phyloP scores from a whole-genome alignment of 2,797 vertebrate species.

The Enoplosus armatus region DNA sequence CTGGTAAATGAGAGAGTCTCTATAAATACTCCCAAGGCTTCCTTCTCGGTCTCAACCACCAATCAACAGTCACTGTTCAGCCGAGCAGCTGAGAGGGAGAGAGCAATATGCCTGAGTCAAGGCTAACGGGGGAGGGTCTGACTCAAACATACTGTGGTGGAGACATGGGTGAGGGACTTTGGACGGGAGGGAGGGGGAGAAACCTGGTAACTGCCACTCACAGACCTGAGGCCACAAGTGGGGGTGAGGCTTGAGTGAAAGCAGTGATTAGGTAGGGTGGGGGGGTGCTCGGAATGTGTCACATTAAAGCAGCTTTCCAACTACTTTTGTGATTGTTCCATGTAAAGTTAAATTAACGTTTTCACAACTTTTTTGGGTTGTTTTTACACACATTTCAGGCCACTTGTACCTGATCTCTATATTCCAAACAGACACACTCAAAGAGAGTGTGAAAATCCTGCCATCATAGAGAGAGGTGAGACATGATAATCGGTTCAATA shows the following conservation, averaged over 20 bases:
- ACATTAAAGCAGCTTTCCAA: conserved; percentile 53
- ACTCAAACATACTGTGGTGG: conserved; percentile 52
- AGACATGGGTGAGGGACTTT: conserved; percentile 62
- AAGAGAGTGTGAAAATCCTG: too few species aligned
- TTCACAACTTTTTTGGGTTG: background rate
- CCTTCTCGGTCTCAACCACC: conserved; percentile 80
- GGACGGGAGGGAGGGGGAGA: conserved; percentile 30
- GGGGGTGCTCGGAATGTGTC: conserved; percentile 39
- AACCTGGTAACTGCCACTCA: conserved; percentile 70
- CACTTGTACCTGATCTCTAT: background rate
- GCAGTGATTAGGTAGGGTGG: conserved; percentile 57
- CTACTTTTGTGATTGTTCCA: conserved; percentile 30
- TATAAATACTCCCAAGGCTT: conserved; percentile 87
- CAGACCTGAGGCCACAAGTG: conserved; percentile 60
- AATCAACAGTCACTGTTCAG: conserved; percentile 80
- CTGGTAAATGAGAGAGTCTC: conserved; percentile 86
- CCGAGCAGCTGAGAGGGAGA: conserved; percentile 78
- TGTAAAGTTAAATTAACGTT: conserved; percentile 28
- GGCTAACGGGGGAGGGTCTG: conserved; percentile 72
- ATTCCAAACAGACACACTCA: background rate
- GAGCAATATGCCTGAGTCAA: conserved; percentile 83
- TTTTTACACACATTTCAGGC: conserved; percentile 1
- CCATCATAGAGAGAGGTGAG: too few species aligned
- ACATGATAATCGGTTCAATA: too few species aligned
- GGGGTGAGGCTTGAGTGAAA: conserved; percentile 68